Evolutionary conservation across 30 jellyfish, hydroid and myxozoan species (phyloP), one percentile per base, ranked within the genome.

Genomic region (Sanderia malayensis): DNA sequence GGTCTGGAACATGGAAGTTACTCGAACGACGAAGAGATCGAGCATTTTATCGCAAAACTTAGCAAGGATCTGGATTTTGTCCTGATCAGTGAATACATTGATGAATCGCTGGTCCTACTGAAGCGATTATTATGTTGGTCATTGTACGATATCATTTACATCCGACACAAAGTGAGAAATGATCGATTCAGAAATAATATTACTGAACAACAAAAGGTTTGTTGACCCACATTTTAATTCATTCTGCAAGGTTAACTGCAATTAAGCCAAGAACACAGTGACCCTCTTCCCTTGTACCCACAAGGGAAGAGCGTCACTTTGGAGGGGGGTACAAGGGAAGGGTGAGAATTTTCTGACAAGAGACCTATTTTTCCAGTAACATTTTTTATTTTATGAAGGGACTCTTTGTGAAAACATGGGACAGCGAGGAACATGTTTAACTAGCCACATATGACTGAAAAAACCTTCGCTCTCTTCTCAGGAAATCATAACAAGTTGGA

Each of bases 41-140:
- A 44, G 9, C 70, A 66, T 25, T 73, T 63, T 52, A 74, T 83
- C 20, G 53, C 46, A 31, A 53, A 71, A 23, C 70, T 90, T 20
- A 63, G 58, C 55, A 84, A 83, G 33, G 58, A 71, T 61, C 37
- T 90, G 24, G 77, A 80, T 46, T 55, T 82, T n/a, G 96, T 90
- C 29, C 18, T 83, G 53, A 77, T 90, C 8, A 83, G 75, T 22
- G 98, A 90, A 65, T 57, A 83, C 62, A 63, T 90, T 31, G 98
- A 90, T 47, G 98, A 90, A 69, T 84, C 94, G 44, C 71, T 90
- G 64, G 87, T 90, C 10, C 52, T 90, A 21, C 47, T 90, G 74
- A 90, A 83, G 79, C 75, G 95, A 24, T 18, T 67, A 74, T 41
- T 90, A 17, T 90, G 98, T 45, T 90, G 98, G 98, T 86, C 83